Base-by-base conservation (phyloP, 1,140 invertebrate genomes). In the Papilio polyxenes region DNA sequence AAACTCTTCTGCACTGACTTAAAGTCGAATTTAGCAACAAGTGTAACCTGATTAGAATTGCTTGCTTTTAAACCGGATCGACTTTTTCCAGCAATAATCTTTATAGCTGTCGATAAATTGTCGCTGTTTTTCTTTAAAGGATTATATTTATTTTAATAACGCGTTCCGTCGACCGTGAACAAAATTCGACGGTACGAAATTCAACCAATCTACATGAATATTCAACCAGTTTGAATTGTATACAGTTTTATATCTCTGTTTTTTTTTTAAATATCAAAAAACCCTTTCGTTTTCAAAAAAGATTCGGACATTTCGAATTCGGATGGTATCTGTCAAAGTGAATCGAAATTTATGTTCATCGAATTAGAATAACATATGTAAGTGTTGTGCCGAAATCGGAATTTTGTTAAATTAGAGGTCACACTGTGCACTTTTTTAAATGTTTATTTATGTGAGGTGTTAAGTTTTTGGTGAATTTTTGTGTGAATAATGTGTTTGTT, bases 271-370 rank as follows among this genome's bases (percentile, higher is more conserved):
- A 78, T 77, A 31, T 81, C 13, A 17, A 59, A 31, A 31, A 62
- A 83, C 82, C 83, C 82, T 84, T 83, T 80, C 15, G 83, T 62
- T 53, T 48, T 40, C 75, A 82, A 82, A 83, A 83, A 82, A 75
- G 40, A 82, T 82, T 77, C 75, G 10, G 75, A 56, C 49, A 31
- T 51, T 59, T 59, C 56, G n/a, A 17, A 59, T n/a, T 62, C 82
- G 83, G 81, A 82, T 80, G 83, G 82, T 82, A 84, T 78, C 80
- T 82, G 85, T 85, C 81, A 84, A 84, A 83, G 82, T 69, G 83
- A 82, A 65, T 51, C 81, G 65, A 84, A 87, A 85, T 89, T 89
- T 86, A 89, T 87, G 83, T 85, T 89, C 84, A 84, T 88, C 83
- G 86, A 87, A 88, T 84, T 86, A 85, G 86, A 86, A 86, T 85